A percentile compares a stretch with the other conserved stretches of the same genome.
Conservation (phyloP, 2,797 vertebrate genomes). For the Lates japonicus region DNA sequence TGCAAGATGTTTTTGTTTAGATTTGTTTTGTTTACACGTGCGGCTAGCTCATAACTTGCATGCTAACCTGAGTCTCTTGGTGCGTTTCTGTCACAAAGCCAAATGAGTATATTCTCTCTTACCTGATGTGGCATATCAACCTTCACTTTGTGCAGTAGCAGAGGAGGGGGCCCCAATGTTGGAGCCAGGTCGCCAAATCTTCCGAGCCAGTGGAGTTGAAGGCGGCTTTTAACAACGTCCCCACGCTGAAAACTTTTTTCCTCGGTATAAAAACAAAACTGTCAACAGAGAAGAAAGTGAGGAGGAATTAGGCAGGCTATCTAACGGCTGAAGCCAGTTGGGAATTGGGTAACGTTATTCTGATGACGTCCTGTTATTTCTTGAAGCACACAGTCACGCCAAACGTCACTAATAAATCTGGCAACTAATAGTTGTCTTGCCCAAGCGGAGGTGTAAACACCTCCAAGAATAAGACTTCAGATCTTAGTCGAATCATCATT, state of each 20-base stretch:
- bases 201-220: constrained; percentile 59
- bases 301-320: constrained; percentile 64
- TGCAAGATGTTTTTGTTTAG: constrained; percentile 1
- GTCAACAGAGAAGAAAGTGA: constrained; percentile 72
- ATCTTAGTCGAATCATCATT: neutral
- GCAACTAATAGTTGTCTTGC: constrained; percentile 21
- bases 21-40: neutral
- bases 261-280: constrained; percentile 70
- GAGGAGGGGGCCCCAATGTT: constrained; percentile 38
- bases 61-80: constrained; percentile 13
- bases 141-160: constrained; percentile 66
- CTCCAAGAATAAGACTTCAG: neutral
- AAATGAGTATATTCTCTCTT: constrained; percentile 35
- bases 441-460: constrained; percentile 2
- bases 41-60: constrained; percentile 39
- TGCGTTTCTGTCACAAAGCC: constrained; percentile 2
- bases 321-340: too few species aligned
- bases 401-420: constrained; percentile 63
- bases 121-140: constrained; percentile 85
- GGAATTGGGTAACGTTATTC: constrained; percentile 11
- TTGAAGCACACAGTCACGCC: constrained; percentile 44
- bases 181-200: constrained; percentile 58
- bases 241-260: constrained; percentile 65
- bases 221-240: constrained; percentile 53
- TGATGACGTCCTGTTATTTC: constrained; percentile 69